A percentile compares a stretch with the other conserved stretches of the same genome.
phyloP scores from a whole-genome alignment of 2,113 vertebrate genomes.

The Felis chaus region DNA sequence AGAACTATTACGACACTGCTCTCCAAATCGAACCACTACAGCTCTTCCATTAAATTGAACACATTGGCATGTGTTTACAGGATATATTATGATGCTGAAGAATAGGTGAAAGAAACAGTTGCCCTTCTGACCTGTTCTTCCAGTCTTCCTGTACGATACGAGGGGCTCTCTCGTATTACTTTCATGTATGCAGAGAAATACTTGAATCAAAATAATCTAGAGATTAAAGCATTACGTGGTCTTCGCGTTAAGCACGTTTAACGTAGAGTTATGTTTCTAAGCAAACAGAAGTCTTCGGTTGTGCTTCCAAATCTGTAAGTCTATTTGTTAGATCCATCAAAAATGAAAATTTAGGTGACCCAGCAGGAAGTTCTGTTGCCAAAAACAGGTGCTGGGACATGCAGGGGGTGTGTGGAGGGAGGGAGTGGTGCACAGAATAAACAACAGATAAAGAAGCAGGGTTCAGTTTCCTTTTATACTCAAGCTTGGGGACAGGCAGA shows the following conservation, averaged over 20 bases:
- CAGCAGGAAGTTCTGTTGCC: background rate
- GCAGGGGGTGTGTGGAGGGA: rapidly evolving
- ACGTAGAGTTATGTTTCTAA: background rate
- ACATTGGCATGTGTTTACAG: slow-evolving; percentile 43
- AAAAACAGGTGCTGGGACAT: background rate
- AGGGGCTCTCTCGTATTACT: slow-evolving; percentile 9
- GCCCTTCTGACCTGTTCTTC: background rate
- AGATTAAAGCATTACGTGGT: background rate
- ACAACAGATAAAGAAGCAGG: background rate
- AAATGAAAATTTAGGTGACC: slow-evolving; percentile 7
- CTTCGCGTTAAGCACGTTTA: too few species aligned
- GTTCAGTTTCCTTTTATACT: slow-evolving; percentile 23
- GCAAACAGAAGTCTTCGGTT: background rate
- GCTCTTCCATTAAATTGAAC: slow-evolving; percentile 45
- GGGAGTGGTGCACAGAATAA: background rate
- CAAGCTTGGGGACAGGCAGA: background rate
- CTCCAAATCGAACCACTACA: slow-evolving; percentile 29
- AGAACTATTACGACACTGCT: slow-evolving; percentile 53
- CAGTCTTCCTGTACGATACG: background rate
- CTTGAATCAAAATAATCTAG: slow-evolving; percentile 33
- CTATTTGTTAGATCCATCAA: background rate
- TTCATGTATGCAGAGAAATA: background rate
- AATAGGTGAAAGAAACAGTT: background rate
- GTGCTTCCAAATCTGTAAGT: background rate
- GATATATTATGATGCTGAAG: background rate